phyloP scores from a whole-genome alignment of 1,140 invertebrate species.

The Oryzaephilus surinamensis region DNA sequence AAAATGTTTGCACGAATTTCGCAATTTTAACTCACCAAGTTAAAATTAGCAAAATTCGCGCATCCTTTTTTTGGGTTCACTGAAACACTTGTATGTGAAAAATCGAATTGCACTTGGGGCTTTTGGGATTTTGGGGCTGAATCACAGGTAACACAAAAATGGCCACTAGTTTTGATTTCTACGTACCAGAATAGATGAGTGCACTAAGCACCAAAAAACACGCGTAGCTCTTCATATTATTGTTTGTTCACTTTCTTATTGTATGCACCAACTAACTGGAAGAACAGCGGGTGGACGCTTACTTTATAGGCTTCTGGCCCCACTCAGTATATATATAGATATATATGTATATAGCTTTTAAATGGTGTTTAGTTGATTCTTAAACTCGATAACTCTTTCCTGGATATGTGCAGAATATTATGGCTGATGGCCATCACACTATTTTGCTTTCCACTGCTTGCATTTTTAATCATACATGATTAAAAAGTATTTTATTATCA shows the following conservation, averaged over 20 bases:
- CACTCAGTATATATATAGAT: too few species aligned
- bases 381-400: conserved; percentile 9
- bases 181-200: conserved; percentile 30
- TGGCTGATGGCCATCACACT: too few species aligned
- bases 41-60: too few species aligned
- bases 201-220: conserved; percentile 31
- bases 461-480: too few species aligned
- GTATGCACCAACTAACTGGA: too few species aligned
- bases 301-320: conserved; percentile 21
- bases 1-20: too few species aligned
- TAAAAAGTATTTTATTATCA: too few species aligned
- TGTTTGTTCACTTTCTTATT: conserved; percentile 15
- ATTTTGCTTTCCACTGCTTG: conserved; percentile 12
- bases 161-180: conserved; percentile 3
- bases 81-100: conserved; percentile 3
- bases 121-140: background rate
- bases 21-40: too few species aligned
- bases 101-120: background rate
- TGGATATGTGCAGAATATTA: background rate
- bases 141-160: background rate
- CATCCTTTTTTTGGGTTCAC: too few species aligned
- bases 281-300: conserved; percentile 13
- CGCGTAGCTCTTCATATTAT: conserved; percentile 31
- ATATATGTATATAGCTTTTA: too few species aligned
- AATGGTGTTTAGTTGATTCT: too few species aligned